Base-by-base conservation (phyloP, 2,113 vertebrate species). In the Pitta sordida region DNA sequence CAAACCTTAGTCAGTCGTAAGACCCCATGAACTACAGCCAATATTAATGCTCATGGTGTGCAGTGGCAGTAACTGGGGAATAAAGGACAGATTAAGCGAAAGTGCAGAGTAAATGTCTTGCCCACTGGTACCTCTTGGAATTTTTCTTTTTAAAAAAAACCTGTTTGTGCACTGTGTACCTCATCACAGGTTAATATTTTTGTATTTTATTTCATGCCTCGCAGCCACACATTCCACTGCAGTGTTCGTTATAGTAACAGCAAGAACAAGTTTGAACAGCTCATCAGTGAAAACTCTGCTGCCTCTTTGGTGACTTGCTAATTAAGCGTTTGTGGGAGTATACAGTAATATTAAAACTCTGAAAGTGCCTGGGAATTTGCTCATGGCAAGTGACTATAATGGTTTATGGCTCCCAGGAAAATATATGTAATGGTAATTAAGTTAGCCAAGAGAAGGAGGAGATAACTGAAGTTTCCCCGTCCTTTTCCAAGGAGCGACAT, bases 261-360 rank as follows among this genome's bases (percentile, higher is more conserved):
- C 86, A 70, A 67, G 93, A 97, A 96, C 97, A 98, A 97, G 98
- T 93, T 86, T 56, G 63, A 90, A 97, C 98, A 97, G 64, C 78
- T 95, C 93, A 80, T 81, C 82, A 60, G 86, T 59, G 83, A 87
- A 94, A 95, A 85, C 68, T 87, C 16, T 43, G 73, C 55, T 64
- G 68, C 83, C 75, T 88, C 74, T 71, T 93, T 22, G 29, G 16
- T 87, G 84, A 87, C 51, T 69, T 41, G 60, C 34, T 88, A 97
- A 94, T 96, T 95, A 95, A 68, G 37, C n/a, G 58, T 13, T 86
- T 83, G 44, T 51, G 43, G 88, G 69, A 86, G n/a, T 37, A 84
- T 74, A 94, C n/a, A 34, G 39, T 44, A 84, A 64, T 64, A 83
- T 80, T 84, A 84, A 86, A 88, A 86, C 46, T 32, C 63, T 74